phyloP scores from a whole-genome alignment of 2,888 invertebrate genomes.

The Euspilapteryx auroguttella region DNA sequence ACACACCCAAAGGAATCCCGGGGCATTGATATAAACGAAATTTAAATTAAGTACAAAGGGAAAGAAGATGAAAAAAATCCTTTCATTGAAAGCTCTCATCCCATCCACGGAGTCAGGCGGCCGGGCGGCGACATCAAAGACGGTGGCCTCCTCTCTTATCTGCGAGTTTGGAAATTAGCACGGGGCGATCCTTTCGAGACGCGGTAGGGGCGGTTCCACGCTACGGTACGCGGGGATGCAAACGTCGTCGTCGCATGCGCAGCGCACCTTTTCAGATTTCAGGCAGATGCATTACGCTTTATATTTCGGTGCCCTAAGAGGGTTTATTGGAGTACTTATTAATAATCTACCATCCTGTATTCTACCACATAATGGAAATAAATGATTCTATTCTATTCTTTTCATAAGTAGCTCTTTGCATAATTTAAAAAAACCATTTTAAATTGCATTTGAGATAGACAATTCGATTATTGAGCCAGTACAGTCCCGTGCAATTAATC shows the following conservation, averaged over 20 bases:
- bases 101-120: conserved; percentile 53
- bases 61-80: conserved; percentile 61
- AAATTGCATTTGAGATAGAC: no score
- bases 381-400: no score
- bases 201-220: no score
- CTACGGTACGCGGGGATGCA: conserved; percentile 15
- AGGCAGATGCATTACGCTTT: conserved; percentile 37
- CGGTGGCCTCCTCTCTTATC: conserved; percentile 50
- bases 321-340: no score
- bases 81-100: conserved; percentile 61
- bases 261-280: conserved; percentile 53
- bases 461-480: no score
- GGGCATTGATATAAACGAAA: conserved; percentile 62
- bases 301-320: no score
- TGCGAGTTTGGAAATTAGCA: conserved; percentile 58
- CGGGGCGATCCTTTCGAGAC: conserved; percentile 35
- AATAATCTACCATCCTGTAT: no score
- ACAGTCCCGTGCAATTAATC: no score
- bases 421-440: conserved; percentile 29
- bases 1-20: conserved; percentile 56
- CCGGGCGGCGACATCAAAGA: conserved; percentile 58
- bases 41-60: conserved; percentile 63
- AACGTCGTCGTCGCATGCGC: conserved; percentile 41
- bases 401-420: conserved; percentile 37
- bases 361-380: no score